Conservation (phyloP, 2,797 vertebrate species). For the Calcarius lapponicus region DNA sequence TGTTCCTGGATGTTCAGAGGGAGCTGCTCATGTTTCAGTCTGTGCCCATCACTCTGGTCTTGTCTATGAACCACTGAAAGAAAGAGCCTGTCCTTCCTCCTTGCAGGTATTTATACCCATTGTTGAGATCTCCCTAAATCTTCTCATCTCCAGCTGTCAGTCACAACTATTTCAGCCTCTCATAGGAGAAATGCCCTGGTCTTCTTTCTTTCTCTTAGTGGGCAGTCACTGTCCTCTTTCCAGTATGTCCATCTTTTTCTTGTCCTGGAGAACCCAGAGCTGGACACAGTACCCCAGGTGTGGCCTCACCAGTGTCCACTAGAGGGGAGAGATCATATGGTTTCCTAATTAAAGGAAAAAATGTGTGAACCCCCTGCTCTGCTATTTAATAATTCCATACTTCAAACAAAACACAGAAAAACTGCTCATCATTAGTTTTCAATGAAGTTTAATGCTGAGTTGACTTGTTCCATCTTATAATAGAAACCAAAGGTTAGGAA, state of each 20-base stretch:
- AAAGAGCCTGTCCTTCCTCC: background rate
- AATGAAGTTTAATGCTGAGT: background rate
- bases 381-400: background rate
- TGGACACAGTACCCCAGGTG: rapidly evolving
- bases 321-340: background rate
- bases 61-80: background rate
- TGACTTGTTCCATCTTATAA: background rate
- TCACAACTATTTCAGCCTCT: background rate
- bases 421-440: background rate
- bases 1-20: background rate
- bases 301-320: background rate
- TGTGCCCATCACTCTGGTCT: background rate
- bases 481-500: background rate
- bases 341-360: background rate
- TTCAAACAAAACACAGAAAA: background rate
- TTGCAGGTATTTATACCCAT: background rate
- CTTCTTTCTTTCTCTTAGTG: background rate
- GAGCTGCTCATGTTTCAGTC: background rate
- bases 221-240: background rate
- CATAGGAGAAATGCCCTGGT: background rate
- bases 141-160: background rate
- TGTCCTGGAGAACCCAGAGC: background rate
- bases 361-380: background rate
- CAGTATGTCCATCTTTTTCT: background rate
- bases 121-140: background rate